These are phyloP conservation scores for Salminus brasiliensis DNA, from an alignment of 2,113 vertebrate species.

Conservation along the genomic window DNA sequence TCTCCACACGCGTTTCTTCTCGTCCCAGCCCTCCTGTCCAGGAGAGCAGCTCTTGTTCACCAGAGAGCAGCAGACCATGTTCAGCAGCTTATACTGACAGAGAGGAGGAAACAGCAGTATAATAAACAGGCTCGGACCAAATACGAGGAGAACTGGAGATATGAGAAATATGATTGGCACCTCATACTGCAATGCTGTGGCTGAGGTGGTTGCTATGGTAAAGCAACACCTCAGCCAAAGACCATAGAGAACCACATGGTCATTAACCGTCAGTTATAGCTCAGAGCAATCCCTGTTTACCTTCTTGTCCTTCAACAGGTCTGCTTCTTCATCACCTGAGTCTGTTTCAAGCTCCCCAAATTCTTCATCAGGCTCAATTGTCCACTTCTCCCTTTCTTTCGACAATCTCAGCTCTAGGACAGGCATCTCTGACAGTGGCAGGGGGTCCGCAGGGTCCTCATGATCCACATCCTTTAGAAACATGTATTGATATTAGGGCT, in stretches of 20 bases:
- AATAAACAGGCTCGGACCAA: too few relatives aligned
- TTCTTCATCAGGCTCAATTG: constrained; percentile 52
- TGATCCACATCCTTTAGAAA: constrained; percentile 28
- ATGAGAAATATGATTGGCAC: too few relatives aligned
- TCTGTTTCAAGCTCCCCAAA: constrained; percentile 59
- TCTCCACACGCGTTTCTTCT: constrained; percentile 51
- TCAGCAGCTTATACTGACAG: constrained; percentile 79
- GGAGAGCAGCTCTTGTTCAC: constrained; percentile 66
- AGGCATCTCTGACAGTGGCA: constrained; percentile 33
- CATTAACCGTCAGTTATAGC: too few relatives aligned
- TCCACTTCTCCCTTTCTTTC: constrained; percentile 40
- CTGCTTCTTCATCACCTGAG: constrained; percentile 39
- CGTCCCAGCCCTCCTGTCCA: constrained; percentile 63
- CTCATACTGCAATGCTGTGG: too few relatives aligned
- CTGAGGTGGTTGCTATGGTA: too few relatives aligned
- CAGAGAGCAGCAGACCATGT: constrained; percentile 77
- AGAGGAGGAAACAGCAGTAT: not conserved
- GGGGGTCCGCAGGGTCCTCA: constrained; percentile 33
- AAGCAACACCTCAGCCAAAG: too few relatives aligned
- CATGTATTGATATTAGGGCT: not conserved
- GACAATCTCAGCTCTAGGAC: constrained; percentile 41
- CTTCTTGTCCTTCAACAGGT: constrained; percentile 70
- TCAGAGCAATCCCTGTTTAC: constrained; percentile 36
- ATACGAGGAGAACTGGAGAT: too few relatives aligned
- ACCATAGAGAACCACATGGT: not conserved